Evolutionary conservation across 2,888 invertebrate species (phyloP), one percentile per base, ranked within the genome.

Genomic region (Drosophila peninsularis): DNA sequence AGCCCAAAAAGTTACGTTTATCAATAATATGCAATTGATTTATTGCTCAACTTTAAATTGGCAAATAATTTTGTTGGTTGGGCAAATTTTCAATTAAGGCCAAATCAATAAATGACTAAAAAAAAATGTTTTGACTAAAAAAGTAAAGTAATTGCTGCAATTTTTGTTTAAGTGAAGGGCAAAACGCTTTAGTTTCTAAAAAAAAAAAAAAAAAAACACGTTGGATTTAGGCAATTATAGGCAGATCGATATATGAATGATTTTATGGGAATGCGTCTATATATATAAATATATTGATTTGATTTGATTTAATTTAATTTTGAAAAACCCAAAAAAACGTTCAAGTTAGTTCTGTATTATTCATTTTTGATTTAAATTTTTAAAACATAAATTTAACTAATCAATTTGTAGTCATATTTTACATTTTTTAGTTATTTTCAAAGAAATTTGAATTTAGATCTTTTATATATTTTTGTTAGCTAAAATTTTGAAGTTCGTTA

Each of bases 91-190:
- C 34, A 44, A 45, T 62, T 50, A 30, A 30, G 37, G 50, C 41
- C 44, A 63, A 49, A 21, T 7, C 42, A 63, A 50, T 50, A 62
- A 30, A 27, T 50, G 27, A 62, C 62, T 47, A 32, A 47, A 47
- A 47, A 47, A 47, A 11, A 34, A 50, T 19, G 2, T 14, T 50
- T 7, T 11, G 36, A 30, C 27, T 14, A 42, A 36, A 21, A 27
- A 34, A 17, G 11, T 9, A 17, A 47, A 47, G 17, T 47, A 39
- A 19, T 57, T 37, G 24, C 37, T 14, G 61, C 13, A 52, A 27
- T 52, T 24, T 24, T n/a, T 24, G 7, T 32, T n/a, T 37, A 34
- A 34, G 52, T 27, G 37, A 62, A 45, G 62, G 62, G 50, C 50
- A 56, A 45, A 45, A 27, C 56, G 27, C 27, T 45, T 37, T 30